These are phyloP conservation scores for Barypeithes pellucidus DNA, from an alignment of 2,888 invertebrate species.

Conservation along the genomic window DNA sequence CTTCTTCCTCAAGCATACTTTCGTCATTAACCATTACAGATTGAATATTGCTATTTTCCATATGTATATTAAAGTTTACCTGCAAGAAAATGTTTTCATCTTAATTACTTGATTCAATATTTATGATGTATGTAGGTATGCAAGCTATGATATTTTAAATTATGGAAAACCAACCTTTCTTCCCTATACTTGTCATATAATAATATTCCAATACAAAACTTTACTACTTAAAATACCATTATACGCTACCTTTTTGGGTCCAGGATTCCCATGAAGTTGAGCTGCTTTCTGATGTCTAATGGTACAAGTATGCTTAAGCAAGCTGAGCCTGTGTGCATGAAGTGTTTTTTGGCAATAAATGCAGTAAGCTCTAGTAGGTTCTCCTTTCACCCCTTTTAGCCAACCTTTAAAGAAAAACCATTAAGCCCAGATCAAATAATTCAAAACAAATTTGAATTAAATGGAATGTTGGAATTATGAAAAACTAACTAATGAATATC, in stretches of 20 bases:
- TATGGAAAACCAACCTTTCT: no score
- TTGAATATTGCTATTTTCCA: conserved; percentile 51
- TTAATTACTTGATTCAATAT: no score
- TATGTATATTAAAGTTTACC: conserved; percentile 31
- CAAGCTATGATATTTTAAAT: no score
- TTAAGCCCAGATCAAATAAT: conserved; percentile 7
- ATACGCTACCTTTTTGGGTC: conserved; percentile 9
- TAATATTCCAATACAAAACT: no score
- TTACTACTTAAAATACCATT: no score
- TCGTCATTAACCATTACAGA: conserved; percentile 46
- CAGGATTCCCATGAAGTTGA: conserved; percentile 57
- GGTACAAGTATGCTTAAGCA: conserved; percentile 76
- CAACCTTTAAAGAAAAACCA: conserved; percentile 69
- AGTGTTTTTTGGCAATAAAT: conserved; percentile 74
- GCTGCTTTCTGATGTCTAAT: conserved; percentile 74
- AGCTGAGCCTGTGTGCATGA: conserved; percentile 75
- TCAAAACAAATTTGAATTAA: no score
- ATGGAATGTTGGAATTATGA: no score
- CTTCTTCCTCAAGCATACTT: conserved; percentile 34
- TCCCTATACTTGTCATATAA: no score
- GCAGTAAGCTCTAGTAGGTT: conserved; percentile 75
- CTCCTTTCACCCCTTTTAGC: conserved; percentile 73
- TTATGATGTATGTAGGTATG: no score
- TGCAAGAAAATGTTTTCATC: conserved; percentile 9
- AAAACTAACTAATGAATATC: no score